Evolutionary conservation across 1,140 invertebrate genomes (phyloP).

Genomic region (Cotesia typhae): DNA sequence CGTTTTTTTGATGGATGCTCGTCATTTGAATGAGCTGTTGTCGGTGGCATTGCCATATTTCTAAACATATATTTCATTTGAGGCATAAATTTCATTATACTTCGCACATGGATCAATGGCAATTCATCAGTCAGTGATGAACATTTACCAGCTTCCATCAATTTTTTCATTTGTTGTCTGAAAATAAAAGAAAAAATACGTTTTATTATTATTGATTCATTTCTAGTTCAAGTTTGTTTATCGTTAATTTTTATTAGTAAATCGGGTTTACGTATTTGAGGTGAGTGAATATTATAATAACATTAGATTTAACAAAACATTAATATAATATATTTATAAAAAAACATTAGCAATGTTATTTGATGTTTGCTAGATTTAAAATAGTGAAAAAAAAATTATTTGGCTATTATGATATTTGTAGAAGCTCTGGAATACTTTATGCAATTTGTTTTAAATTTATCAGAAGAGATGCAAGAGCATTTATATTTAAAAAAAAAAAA

Average conservation of each 20-base stretch:
- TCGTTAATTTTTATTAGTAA: background rate
- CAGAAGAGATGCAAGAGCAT: too few relatives aligned
- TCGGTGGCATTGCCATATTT: conserved; percentile 53
- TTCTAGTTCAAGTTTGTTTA: background rate
- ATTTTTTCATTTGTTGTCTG: conserved; percentile 77
- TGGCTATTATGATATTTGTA: too few relatives aligned
- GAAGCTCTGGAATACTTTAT: too few relatives aligned
- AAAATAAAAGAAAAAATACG: conserved; percentile 46
- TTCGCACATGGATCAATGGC: conserved; percentile 80
- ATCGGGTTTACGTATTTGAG: too few relatives aligned
- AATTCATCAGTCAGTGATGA: conserved; percentile 71
- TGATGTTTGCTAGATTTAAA: too few relatives aligned
- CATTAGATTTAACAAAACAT: too few relatives aligned
- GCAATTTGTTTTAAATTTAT: too few relatives aligned
- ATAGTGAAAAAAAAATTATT: too few relatives aligned
- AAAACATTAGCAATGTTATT: too few relatives aligned
- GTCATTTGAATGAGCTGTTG: conserved; percentile 56
- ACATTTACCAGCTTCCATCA: conserved; percentile 78
- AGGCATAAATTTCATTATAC: conserved; percentile 85
- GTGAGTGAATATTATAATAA: too few relatives aligned
- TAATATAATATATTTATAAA: too few relatives aligned
- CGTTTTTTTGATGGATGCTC: conserved; percentile 68
- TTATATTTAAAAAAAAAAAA: too few relatives aligned
- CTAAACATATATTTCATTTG: conserved; percentile 83
- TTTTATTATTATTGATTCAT: conserved; percentile 18